A percentile compares a stretch with the other conserved stretches of the same genome.
phyloP scores from a whole-genome alignment of 2,888 invertebrate genomes.

The Athalia cordata region DNA sequence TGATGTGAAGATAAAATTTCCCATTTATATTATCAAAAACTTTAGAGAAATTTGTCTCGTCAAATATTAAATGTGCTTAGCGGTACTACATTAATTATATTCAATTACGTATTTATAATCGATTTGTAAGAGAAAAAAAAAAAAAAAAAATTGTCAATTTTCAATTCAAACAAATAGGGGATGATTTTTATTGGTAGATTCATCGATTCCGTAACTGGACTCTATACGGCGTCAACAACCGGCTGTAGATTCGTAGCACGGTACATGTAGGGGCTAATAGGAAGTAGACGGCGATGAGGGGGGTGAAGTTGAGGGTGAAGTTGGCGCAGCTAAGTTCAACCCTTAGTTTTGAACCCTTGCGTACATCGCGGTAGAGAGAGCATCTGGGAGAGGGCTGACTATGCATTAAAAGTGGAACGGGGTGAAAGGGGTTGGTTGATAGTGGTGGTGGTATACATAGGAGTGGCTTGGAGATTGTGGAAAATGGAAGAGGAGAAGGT shows the following conservation, averaged over 20 bases:
- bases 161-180: not conserved
- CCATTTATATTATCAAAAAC: too few species aligned
- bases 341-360: conserved; percentile 33
- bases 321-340: conserved; percentile 25
- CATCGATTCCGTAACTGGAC: conserved; percentile 35
- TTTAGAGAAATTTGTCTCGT: too few species aligned
- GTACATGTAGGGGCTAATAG: not conserved
- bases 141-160: too few species aligned
- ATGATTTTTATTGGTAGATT: conserved; percentile 14
- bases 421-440: conserved; percentile 25
- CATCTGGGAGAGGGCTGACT: conserved; percentile 43
- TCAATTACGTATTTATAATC: too few species aligned
- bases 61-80: too few species aligned
- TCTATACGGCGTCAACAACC: conserved; percentile 23
- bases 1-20: too few species aligned
- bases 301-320: conserved; percentile 2
- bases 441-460: not conserved
- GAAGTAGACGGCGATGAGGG: not conserved
- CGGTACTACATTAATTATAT: too few species aligned
- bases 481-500: too few species aligned
- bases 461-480: too few species aligned
- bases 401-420: conserved; percentile 33
- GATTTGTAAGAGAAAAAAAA: too few species aligned
- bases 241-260: not conserved
- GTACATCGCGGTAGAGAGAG: not conserved